Conservation (phyloP, 2,888 invertebrate species). For the Melieria crassipennis region DNA sequence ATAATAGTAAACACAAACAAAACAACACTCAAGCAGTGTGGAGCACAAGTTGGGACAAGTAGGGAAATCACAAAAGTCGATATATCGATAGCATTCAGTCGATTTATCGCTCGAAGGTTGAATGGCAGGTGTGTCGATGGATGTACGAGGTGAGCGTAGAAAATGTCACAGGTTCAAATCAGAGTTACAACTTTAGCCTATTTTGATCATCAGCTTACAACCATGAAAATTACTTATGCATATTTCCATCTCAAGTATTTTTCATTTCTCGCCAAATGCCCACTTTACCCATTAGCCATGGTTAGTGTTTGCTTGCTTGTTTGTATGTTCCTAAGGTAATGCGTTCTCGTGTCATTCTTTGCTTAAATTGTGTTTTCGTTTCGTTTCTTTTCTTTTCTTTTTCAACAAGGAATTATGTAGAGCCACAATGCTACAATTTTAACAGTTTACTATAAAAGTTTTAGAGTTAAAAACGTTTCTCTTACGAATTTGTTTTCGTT, state of each 20-base stretch:
- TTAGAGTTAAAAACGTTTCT: conserved; percentile 10
- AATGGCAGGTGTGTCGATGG: conserved; percentile 19
- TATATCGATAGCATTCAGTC: no score
- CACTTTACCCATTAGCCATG: conserved; percentile 38
- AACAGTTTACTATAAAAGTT: conserved; percentile 36
- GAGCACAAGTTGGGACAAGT: no score
- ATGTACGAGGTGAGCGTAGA: conserved; percentile 4
- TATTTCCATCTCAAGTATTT: conserved; percentile 39
- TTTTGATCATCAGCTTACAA: conserved; percentile 64
- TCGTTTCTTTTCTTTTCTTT: conserved; percentile 44
- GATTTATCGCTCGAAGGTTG: conserved; percentile 1
- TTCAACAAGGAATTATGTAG: conserved; percentile 56
- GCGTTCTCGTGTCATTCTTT: conserved; percentile 38
- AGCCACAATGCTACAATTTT: conserved; percentile 25
- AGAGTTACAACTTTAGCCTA: conserved; percentile 46
- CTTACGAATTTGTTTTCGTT: conserved; percentile 19
- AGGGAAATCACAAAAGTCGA: no score
- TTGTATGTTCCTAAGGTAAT: conserved; percentile 33
- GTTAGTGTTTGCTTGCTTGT: conserved; percentile 36
- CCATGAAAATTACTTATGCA: conserved; percentile 57
- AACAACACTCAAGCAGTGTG: no score
- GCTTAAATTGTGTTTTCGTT: conserved; percentile 32
- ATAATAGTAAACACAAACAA: no score
- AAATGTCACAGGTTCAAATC: neutral
- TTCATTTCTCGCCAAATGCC: neutral